Percentiles rank a stretch among this genome's conserved stretches.
Conservation (phyloP, 2,797 vertebrate genomes). For the Pteronotus mesoamericanus region DNA sequence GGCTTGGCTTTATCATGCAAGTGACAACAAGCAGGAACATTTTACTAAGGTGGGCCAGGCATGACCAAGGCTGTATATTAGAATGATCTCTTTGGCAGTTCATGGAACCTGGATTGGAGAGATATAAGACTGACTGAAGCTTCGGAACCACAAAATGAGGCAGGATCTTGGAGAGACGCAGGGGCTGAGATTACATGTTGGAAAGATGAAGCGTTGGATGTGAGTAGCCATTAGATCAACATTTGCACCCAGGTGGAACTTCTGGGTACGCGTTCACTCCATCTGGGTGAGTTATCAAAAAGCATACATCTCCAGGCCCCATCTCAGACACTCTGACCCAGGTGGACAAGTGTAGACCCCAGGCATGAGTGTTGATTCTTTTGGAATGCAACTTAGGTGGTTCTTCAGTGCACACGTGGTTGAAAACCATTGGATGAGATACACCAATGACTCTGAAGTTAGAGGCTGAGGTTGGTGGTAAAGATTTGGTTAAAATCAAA, state of each 20-base stretch:
- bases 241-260: neutral
- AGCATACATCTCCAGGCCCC: neutral
- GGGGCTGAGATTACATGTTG: neutral
- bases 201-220: neutral
- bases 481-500: neutral
- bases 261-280: neutral
- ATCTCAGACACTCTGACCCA: neutral
- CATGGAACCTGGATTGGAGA: neutral
- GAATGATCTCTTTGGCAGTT: neutral
- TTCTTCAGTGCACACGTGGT: neutral
- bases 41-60: neutral
- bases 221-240: neutral
- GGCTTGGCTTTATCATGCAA: neutral
- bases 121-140: neutral
- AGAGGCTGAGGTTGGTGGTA: neutral
- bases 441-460: neutral
- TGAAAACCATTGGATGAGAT: neutral
- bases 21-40: neutral
- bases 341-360: neutral
- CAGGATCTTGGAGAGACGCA: neutral
- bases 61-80: neutral
- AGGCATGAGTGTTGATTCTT: no score
- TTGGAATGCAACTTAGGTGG: accelerated
- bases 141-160: neutral
- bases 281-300: neutral